Conservation (phyloP, 2,888 invertebrate species). For the Brenthis daphne region DNA sequence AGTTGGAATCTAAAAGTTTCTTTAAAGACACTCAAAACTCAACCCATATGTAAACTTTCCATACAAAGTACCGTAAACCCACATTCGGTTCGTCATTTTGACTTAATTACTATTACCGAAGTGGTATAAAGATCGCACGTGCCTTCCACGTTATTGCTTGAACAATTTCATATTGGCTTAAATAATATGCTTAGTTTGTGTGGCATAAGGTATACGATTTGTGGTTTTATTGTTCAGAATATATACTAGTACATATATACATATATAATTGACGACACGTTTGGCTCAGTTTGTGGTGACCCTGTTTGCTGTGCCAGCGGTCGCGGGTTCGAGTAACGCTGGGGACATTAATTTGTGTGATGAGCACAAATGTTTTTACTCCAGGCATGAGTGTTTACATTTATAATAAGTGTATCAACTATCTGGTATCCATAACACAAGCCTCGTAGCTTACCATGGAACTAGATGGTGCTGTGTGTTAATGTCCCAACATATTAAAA, state of each 20-base stretch:
- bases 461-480: too few relatives aligned
- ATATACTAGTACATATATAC: not conserved
- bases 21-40: slow-evolving; percentile 6
- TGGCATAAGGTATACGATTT: slow-evolving; percentile 14
- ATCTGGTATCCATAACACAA: too few relatives aligned
- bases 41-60: slow-evolving; percentile 22
- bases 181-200: slow-evolving; percentile 65
- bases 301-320: too few relatives aligned
- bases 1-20: slow-evolving; percentile 21
- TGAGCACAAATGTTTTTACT: too few relatives aligned
- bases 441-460: too few relatives aligned
- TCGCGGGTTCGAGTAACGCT: too few relatives aligned
- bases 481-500: too few relatives aligned
- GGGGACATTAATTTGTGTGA: too few relatives aligned
- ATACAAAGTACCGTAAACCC: slow-evolving; percentile 28
- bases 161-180: slow-evolving; percentile 79
- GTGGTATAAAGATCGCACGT: slow-evolving; percentile 56
- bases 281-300: too few relatives aligned
- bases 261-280: not conserved
- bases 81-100: slow-evolving; percentile 36
- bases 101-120: slow-evolving; percentile 39
- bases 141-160: slow-evolving; percentile 70
- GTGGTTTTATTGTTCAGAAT: not conserved
- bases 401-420: too few relatives aligned
- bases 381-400: too few relatives aligned